These are phyloP conservation scores for Gallinago jamesoni DNA, from an alignment of 2,113 vertebrate species.

Conservation along the genomic window DNA sequence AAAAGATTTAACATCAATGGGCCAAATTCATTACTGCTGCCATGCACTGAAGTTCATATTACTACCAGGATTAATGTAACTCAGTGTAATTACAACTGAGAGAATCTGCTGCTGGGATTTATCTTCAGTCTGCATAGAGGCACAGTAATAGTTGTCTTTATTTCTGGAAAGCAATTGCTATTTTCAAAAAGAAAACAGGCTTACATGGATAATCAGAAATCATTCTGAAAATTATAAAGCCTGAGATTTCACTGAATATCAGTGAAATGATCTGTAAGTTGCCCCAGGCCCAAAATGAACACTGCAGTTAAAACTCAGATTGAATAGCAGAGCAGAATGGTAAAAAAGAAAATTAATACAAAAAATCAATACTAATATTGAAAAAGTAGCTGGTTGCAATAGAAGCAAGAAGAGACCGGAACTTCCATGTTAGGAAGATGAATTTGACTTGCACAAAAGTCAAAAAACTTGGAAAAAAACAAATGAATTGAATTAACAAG, in stretches of 20 bases:
- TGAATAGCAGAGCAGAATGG: neutral
- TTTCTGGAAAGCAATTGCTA: neutral
- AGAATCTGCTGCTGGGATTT: slow-evolving; percentile 10
- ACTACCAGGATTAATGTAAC: neutral
- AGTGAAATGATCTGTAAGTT: neutral
- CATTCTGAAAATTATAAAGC: neutral
- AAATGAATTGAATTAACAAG: neutral
- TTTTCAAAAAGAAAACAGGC: neutral
- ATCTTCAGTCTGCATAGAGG: neutral
- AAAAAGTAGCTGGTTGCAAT: neutral
- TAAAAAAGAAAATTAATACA: neutral
- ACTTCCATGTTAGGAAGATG: neutral
- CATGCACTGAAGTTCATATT: neutral
- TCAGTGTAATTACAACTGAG: neutral
- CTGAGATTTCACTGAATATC: neutral
- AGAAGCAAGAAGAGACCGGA: neutral
- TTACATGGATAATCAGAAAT: neutral
- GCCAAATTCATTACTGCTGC: neutral
- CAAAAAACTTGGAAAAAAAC: neutral
- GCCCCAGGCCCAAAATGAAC: neutral
- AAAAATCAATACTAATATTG: neutral
- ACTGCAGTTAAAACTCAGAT: neutral
- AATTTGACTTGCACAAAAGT: neutral
- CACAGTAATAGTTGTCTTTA: neutral
- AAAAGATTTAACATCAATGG: neutral